Evolutionary conservation across 2,888 invertebrate species (phyloP).

Genomic region (Acutogordius australiensis): DNA sequence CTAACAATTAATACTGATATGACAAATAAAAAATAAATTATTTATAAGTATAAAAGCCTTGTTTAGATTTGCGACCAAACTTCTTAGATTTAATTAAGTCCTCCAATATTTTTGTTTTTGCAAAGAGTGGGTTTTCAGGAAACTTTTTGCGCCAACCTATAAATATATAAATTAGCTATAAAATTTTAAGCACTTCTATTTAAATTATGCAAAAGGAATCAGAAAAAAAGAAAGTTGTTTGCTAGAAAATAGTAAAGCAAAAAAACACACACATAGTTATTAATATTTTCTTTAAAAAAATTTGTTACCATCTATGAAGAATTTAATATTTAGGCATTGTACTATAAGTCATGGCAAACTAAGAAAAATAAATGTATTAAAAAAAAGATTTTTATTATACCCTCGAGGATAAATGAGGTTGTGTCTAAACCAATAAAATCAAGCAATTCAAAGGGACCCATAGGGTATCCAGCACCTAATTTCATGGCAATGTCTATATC

Average conservation of each 20-base stretch:
- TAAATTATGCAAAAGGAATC: too few relatives aligned
- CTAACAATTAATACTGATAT: too few relatives aligned
- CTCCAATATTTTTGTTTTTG: constrained; percentile 33
- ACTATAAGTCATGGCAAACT: not conserved
- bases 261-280: too few relatives aligned
- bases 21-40: not conserved
- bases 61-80: constrained; percentile 44
- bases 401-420: constrained; percentile 41
- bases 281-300: too few relatives aligned
- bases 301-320: too few relatives aligned
- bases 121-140: constrained; percentile 38
- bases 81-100: constrained; percentile 47
- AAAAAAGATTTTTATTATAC: constrained; percentile 19
- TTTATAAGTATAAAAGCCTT: constrained; percentile 49
- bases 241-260: too few relatives aligned
- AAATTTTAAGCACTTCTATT: not conserved
- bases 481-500: constrained; percentile 71
- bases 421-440: constrained; percentile 60
- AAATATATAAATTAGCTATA: not conserved
- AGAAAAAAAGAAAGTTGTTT: too few relatives aligned
- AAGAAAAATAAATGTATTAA: not conserved
- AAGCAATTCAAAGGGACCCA: constrained; percentile 56
- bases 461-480: constrained; percentile 54
- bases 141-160: constrained; percentile 42
- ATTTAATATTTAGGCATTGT: too few relatives aligned